A percentile compares a stretch with the other conserved stretches of the same genome.
These are phyloP conservation scores for Pristis pectinata DNA, from an alignment of 2,797 vertebrate genomes.

Conservation along the genomic window DNA sequence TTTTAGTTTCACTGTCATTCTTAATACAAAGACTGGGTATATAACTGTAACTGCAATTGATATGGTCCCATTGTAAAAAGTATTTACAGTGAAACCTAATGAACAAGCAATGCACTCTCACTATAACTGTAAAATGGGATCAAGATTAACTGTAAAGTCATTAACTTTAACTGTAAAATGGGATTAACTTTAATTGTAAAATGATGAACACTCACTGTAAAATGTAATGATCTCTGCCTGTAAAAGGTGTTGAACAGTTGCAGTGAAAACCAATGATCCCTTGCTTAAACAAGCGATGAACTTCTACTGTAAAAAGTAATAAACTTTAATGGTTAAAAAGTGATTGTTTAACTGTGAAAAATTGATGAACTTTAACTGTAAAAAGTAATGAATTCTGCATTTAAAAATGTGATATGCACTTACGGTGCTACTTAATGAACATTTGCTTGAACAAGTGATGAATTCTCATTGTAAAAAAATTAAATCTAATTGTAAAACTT, in stretches of 20 bases:
- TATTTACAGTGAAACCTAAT: background rate
- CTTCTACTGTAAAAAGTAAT: background rate
- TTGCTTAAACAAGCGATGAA: background rate
- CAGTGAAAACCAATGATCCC: background rate
- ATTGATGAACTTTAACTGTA: background rate
- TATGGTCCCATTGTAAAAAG: background rate
- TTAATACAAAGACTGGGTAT: background rate
- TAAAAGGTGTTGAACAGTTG: background rate
- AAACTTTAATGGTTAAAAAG: background rate
- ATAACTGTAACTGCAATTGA: background rate
- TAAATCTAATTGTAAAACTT: no score
- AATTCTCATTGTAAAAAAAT: no score
- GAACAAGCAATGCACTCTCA: background rate
- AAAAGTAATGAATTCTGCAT: background rate
- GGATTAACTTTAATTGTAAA: background rate
- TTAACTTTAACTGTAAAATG: background rate
- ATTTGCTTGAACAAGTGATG: no score
- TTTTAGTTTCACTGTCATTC: background rate
- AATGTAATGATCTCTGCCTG: background rate
- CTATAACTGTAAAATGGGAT: background rate
- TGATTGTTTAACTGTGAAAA: background rate
- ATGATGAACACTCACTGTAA: background rate
- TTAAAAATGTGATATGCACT: background rate
- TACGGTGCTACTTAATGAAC: no score
- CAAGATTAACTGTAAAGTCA: background rate